These are phyloP conservation scores for Drosophila acutilabella DNA, from an alignment of 2,888 invertebrate species.

Conservation along the genomic window DNA sequence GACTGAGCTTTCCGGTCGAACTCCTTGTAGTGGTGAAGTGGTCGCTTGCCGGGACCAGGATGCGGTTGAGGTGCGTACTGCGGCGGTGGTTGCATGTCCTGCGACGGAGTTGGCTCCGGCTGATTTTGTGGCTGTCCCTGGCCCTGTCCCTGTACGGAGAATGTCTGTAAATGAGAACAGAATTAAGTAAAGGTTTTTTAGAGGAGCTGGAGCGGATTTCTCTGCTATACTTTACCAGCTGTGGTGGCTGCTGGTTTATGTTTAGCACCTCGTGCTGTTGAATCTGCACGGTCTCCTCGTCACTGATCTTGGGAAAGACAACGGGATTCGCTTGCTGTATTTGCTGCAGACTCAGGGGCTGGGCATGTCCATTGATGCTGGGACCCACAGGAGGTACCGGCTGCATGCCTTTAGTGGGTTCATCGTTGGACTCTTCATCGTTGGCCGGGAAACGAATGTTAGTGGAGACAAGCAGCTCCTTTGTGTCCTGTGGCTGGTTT, in stretches of 20 bases:
- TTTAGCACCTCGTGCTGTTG: constrained; percentile 83
- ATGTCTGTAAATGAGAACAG: constrained; percentile 32
- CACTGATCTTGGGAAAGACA: constrained; percentile 81
- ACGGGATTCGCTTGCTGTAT: constrained; percentile 80
- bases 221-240: constrained; percentile 69
- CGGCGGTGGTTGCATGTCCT: constrained; percentile 83
- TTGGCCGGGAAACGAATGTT: constrained; percentile 84
- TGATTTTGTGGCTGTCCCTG: constrained; percentile 5
- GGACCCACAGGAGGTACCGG: constrained; percentile 68
- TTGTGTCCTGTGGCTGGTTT: constrained; percentile 69
- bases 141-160: constrained; percentile 40
- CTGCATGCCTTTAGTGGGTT: constrained; percentile 52
- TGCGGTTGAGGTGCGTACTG: constrained; percentile 63
- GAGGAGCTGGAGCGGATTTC: neutral
- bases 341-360: constrained; percentile 82
- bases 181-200: no score
- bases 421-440: constrained; percentile 72
- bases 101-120: constrained; percentile 85
- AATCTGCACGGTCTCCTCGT: constrained; percentile 73
- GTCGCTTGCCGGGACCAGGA: constrained; percentile 37
- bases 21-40: constrained; percentile 73
- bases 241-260: constrained; percentile 81
- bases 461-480: constrained; percentile 82
- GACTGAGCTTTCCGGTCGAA: constrained; percentile 81
- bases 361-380: constrained; percentile 84